Conservation (phyloP, 2,888 invertebrate genomes). For the Euspilapteryx auroguttella region DNA sequence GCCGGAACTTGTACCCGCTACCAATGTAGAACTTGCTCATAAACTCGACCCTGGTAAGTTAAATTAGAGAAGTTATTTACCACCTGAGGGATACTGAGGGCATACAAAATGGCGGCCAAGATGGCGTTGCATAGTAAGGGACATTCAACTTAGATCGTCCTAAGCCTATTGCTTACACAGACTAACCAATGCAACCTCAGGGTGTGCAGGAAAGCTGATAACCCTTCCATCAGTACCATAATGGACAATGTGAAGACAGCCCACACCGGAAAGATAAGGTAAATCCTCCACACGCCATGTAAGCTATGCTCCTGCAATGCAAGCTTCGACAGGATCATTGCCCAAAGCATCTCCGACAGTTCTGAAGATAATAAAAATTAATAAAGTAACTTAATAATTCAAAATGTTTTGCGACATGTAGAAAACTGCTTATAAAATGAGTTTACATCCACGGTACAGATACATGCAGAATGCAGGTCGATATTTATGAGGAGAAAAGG, state of each 20-base stretch:
- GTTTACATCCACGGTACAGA: too few relatives aligned
- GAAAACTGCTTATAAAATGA: too few relatives aligned
- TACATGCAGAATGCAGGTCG: too few relatives aligned
- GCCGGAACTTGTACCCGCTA: constrained; percentile 66
- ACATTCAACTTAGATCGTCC: too few relatives aligned
- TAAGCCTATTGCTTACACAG: too few relatives aligned
- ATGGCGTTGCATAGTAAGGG: too few relatives aligned
- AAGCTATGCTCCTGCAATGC: constrained; percentile 17
- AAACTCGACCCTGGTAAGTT: constrained; percentile 84
- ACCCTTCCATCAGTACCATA: constrained; percentile 85
- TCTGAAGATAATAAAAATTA: too few relatives aligned
- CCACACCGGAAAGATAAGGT: constrained; percentile 72
- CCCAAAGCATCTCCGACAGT: constrained; percentile 79
- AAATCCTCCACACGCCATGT: constrained; percentile 50
- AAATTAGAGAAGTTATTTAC: neutral
- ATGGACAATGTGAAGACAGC: constrained; percentile 75
- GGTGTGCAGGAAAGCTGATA: constrained; percentile 88
- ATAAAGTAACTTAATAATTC: too few relatives aligned
- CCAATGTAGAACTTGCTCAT: constrained; percentile 90
- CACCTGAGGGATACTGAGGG: too few relatives aligned
- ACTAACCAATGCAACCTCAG: constrained; percentile 83
- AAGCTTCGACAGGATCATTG: constrained; percentile 65
- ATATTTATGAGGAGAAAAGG: too few relatives aligned
- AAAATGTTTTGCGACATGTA: too few relatives aligned
- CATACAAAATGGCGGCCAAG: too few relatives aligned